phyloP scores from a whole-genome alignment of 2,113 vertebrate genomes.

The Datnioides undecimradiatus region DNA sequence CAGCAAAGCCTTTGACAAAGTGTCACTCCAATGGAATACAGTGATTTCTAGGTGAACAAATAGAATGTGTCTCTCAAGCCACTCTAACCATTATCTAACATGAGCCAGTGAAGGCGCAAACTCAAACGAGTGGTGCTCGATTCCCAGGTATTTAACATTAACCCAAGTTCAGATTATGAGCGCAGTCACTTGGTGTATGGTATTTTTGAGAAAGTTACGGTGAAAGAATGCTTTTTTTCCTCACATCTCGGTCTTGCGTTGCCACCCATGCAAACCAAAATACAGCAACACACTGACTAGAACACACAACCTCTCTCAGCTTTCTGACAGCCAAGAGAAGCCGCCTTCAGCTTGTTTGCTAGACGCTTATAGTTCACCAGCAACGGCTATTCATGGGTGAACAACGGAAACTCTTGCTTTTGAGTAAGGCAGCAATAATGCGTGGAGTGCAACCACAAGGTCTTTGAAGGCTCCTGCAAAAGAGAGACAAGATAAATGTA shows the following conservation, averaged over 20 bases:
- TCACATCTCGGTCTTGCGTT: conserved; percentile 2
- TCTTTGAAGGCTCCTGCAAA: conserved; percentile 35
- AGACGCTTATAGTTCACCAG: conserved; percentile 27
- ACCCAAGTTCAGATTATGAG: conserved; percentile 2
- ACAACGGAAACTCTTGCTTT: conserved; percentile 24
- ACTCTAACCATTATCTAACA: conserved; percentile 33
- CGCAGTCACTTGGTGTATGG: background rate
- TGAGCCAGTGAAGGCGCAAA: conserved; percentile 24
- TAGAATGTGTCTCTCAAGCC: conserved; percentile 37
- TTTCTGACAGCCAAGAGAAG: conserved; percentile 15
- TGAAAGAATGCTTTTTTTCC: background rate
- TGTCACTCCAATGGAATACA: conserved; percentile 19
- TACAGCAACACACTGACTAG: background rate
- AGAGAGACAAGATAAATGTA: conserved; percentile 7
- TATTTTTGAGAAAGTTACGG: conserved; percentile 12
- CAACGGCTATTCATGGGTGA: conserved; percentile 37
- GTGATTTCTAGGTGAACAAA: conserved; percentile 28
- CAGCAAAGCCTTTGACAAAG: conserved; percentile 21
- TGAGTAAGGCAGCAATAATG: conserved; percentile 25
- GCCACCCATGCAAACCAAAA: conserved; percentile 2
- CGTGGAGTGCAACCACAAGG: conserved; percentile 49
- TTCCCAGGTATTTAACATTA: conserved; percentile 16
- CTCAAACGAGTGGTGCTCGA: conserved; percentile 1
- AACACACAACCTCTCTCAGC: conserved; percentile 9
- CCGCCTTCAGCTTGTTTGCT: conserved; percentile 28